Conservation (phyloP, 1,140 invertebrate species). For the Penaeus indicus region DNA sequence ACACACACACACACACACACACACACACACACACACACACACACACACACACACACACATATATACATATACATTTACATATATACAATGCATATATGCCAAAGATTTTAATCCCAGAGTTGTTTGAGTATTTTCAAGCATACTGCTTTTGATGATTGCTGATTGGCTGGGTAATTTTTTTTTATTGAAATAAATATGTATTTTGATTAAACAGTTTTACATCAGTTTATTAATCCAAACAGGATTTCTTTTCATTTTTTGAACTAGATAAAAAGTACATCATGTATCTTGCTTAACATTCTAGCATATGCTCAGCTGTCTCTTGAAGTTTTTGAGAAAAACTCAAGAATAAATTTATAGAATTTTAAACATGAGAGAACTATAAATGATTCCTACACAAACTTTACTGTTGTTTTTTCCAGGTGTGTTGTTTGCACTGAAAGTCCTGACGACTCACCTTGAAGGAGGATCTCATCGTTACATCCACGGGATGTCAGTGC, state of each 20-base stretch:
- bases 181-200: not conserved
- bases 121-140: no score
- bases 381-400: constrained; percentile 69
- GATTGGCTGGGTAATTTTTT: not conserved
- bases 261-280: not conserved
- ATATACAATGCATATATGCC: no score
- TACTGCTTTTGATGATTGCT: not conserved
- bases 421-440: constrained; percentile 78
- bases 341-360: no score
- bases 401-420: constrained; percentile 53
- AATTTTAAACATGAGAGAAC: constrained; percentile 40
- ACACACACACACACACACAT: no score
- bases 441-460: constrained; percentile 76
- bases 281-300: not conserved
- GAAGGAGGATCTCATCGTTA: constrained; percentile 70
- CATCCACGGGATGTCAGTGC: constrained; percentile 73
- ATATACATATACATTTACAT: no score
- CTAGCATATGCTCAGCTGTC: no score
- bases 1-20: no score
- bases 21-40: no score
- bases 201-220: not conserved
- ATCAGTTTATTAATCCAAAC: no score
- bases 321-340: no score
- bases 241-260: constrained; percentile 8
- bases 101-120: no score